Percentiles rank a stretch among this genome's conserved stretches.
Evolutionary conservation across 2,113 vertebrate species (phyloP).

Genomic region (Merops nubicus): DNA sequence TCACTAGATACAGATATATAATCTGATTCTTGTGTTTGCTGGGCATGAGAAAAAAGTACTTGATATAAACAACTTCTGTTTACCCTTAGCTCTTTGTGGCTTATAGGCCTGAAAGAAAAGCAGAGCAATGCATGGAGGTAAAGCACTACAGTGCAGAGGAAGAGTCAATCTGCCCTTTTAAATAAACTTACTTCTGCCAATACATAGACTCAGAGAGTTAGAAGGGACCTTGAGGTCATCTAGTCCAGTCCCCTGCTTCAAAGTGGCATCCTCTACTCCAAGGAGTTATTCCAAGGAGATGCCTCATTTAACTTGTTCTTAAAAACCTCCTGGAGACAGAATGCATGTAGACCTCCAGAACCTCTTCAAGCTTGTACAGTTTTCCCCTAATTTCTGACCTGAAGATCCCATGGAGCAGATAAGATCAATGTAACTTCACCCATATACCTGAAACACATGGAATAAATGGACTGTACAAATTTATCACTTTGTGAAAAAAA

Average conservation of each 20-base stretch:
- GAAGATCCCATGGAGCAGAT: background rate
- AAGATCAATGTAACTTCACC: background rate
- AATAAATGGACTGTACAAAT: background rate
- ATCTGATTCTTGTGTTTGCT: background rate
- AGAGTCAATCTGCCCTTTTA: background rate
- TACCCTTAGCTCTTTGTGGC: background rate
- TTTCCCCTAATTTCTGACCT: background rate
- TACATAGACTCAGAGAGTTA: background rate
- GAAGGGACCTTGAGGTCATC: background rate
- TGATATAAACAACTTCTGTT: conserved; percentile 5
- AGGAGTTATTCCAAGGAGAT: background rate
- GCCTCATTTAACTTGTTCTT: background rate
- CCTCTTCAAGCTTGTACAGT: background rate
- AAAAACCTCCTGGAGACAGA: background rate
- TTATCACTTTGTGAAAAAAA: background rate
- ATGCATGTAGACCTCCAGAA: background rate
- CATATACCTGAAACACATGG: background rate
- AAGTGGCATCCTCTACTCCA: background rate
- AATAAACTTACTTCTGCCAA: conserved; percentile 21
- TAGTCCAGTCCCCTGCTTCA: background rate
- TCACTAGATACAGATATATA: background rate
- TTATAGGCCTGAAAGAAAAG: background rate
- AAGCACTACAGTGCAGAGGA: background rate
- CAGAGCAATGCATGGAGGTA: background rate
- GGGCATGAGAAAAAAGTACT: background rate